Percentiles rank a stretch among this genome's conserved stretches.
These are phyloP conservation scores for Hestina assimilis DNA, from an alignment of 1,140 invertebrate species.

Conservation along the genomic window DNA sequence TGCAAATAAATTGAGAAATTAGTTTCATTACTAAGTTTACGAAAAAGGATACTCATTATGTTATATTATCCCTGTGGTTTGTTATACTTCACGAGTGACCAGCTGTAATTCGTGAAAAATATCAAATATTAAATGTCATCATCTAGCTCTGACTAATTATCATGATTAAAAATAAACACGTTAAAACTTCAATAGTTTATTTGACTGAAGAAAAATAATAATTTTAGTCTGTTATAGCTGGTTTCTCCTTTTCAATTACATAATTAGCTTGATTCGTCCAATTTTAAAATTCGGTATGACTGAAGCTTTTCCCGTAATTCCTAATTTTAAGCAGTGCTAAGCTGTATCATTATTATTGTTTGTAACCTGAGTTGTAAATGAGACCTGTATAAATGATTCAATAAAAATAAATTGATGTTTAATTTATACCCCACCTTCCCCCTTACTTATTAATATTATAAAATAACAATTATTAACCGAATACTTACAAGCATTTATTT, in stretches of 20 bases:
- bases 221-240: background rate
- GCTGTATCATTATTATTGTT: constrained; percentile 38
- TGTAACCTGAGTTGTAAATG: constrained; percentile 62
- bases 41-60: background rate
- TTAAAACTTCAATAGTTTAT: too few relatives aligned
- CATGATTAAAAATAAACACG: too few relatives aligned
- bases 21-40: background rate
- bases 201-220: too few relatives aligned
- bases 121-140: too few relatives aligned
- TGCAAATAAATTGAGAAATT: background rate
- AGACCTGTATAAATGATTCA: constrained; percentile 70
- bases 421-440: constrained; percentile 30
- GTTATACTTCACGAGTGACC: background rate
- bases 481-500: too few relatives aligned
- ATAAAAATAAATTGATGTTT: constrained; percentile 64
- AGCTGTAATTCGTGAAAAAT: too few relatives aligned
- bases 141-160: background rate
- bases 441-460: too few relatives aligned
- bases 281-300: constrained; percentile 20
- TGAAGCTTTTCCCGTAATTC: constrained; percentile 57
- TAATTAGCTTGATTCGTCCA: background rate
- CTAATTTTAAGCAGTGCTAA: constrained; percentile 55
- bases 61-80: background rate
- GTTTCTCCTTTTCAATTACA: background rate
- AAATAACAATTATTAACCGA: too few relatives aligned